Percentiles rank a stretch among this genome's conserved stretches.
phyloP scores from a whole-genome alignment of 2,797 vertebrate genomes.

The Furcifer pardalis region DNA sequence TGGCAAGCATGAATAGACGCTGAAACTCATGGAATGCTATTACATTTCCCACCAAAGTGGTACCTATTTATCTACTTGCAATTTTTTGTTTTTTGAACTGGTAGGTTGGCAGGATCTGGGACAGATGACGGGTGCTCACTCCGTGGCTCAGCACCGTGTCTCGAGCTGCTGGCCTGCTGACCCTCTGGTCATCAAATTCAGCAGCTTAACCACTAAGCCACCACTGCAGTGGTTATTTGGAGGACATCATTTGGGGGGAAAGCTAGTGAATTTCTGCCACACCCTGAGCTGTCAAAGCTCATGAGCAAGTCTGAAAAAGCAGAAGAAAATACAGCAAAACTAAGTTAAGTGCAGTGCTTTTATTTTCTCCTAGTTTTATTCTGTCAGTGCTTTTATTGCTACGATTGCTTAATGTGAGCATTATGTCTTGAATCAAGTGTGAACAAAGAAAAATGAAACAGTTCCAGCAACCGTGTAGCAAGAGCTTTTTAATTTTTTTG shows the following conservation, averaged over 20 bases:
- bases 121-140: too few relatives aligned
- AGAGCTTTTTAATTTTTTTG: background rate
- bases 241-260: background rate
- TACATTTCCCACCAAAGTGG: too few relatives aligned
- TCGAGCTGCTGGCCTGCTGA: too few relatives aligned
- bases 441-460: background rate
- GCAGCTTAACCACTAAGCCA: too few relatives aligned
- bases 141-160: too few relatives aligned
- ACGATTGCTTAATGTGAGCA: constrained; percentile 23
- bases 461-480: background rate
- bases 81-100: too few relatives aligned
- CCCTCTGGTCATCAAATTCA: too few relatives aligned
- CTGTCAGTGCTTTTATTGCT: constrained; percentile 19
- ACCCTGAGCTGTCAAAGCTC: background rate
- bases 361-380: constrained; percentile 29
- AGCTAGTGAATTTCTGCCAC: background rate
- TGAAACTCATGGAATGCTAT: too few relatives aligned
- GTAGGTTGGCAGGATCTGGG: too few relatives aligned
- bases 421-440: constrained; percentile 18
- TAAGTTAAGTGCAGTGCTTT: constrained; percentile 13
- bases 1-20: too few relatives aligned
- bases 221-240: too few relatives aligned
- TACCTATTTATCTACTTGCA: too few relatives aligned
- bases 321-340: constrained; percentile 25
- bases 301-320: constrained; percentile 1